Evolutionary conservation across 1,140 invertebrate genomes (phyloP), one percentile per base, ranked within the genome.

Genomic region (Drosophila miranda): DNA sequence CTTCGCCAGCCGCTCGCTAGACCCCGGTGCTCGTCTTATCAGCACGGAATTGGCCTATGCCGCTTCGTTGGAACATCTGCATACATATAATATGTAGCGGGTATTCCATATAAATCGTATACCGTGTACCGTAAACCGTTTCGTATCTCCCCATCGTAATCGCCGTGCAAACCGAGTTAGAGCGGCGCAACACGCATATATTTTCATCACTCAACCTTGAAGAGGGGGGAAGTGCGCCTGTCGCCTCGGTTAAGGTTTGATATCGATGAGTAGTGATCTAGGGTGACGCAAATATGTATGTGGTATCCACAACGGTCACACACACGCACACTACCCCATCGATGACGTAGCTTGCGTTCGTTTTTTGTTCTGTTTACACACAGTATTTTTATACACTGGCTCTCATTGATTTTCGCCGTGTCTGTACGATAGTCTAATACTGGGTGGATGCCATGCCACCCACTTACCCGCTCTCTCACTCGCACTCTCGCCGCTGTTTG

Each of bases 341-440:
- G 69, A 83, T 83, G 75, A 78, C 78, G 74, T 81, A 75, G 45
- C n/a, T 21, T 41, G 13, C 41, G 11, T 58, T 66, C 19, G 53
- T 61, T 46, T 68, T 72, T 56, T 70, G 41, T 73, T 84, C 81
- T 84, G 81, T 84, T 86, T 80, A 84, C 68, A 81, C 77, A 52
- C 68, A 53, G 45, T 54, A 48, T 63, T 68, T 50, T 82, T 79
- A 61, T 68, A 74, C 60, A 70, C 73, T 69, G 73, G 68, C 54
- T 50, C 50, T 46, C 77, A 86, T 86, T 86, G 81, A 86, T 76
- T 84, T 76, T 81, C 72, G 48, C 77, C 67, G 73, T 54, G 42
- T 45, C 21, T 30, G 30, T 45, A 46, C 51, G 57, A 52, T 80
- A 80, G 75, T 75, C 68, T 79, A 41, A 49, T 63, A 28, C 61